Percentiles rank a stretch among this genome's conserved stretches.
phyloP scores from a whole-genome alignment of 2,888 invertebrate genomes.

The Drosophila eohydei region DNA sequence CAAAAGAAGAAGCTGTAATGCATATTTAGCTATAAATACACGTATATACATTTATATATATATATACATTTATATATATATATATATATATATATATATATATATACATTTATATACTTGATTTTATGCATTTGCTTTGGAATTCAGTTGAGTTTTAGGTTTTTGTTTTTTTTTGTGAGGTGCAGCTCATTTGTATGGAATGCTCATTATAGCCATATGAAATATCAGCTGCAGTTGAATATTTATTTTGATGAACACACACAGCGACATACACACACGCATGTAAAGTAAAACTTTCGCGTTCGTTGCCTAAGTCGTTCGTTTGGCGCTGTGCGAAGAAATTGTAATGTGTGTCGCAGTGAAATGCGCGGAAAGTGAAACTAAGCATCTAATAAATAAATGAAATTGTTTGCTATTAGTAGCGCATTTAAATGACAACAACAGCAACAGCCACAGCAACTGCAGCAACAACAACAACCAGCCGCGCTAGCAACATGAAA shows the following conservation, averaged over 20 bases:
- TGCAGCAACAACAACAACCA: not conserved
- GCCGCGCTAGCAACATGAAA: slow-evolving; percentile 41
- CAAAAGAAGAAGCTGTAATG: not conserved
- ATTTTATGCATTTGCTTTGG: slow-evolving; percentile 3
- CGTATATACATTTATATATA: too few species aligned
- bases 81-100: not conserved
- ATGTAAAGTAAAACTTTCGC: slow-evolving; percentile 57
- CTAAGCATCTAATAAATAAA: slow-evolving; percentile 74
- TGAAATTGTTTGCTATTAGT: slow-evolving; percentile 75
- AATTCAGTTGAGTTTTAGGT: slow-evolving; percentile 7
- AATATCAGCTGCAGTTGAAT: slow-evolving; percentile 55
- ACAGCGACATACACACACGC: slow-evolving; percentile 11
- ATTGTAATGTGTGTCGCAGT: slow-evolving; percentile 63
- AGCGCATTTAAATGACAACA: slow-evolving; percentile 73
- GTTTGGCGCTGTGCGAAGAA: slow-evolving; percentile 63
- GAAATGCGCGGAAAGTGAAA: slow-evolving; percentile 73
- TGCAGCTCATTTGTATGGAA: slow-evolving; percentile 59
- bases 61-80: not conserved
- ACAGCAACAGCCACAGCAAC: slow-evolving; percentile 7
- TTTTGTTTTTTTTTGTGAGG: slow-evolving; percentile 20
- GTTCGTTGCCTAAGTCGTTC: slow-evolving; percentile 65
- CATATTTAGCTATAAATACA: not conserved
- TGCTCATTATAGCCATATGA: slow-evolving; percentile 30
- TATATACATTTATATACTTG: not conserved
- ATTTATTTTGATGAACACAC: slow-evolving; percentile 19